Evolutionary conservation across 2,888 invertebrate genomes (phyloP), one percentile per base, ranked within the genome.

Genomic region (Gastracanthus pulcherrimus): DNA sequence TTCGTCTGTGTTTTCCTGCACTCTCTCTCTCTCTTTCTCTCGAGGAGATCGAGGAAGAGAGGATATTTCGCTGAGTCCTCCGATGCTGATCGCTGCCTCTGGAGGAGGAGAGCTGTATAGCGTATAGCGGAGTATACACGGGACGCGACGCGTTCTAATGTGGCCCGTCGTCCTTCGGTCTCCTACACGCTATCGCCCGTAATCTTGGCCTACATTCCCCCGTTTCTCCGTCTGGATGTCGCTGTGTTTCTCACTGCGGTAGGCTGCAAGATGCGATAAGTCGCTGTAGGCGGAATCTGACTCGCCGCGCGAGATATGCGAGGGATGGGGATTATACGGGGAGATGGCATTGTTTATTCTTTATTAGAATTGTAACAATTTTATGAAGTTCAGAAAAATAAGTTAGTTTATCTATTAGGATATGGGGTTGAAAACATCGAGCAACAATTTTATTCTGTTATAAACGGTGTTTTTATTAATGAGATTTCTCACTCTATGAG

Each of bases 121-220:
- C 3, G 7, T n/a, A 13, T 19, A 34, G 45, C 67, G 41, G 48
- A 75, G 48, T 75, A 66, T 29, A 72, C 31, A 51, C 6, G n/a
- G 34, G n/a, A n/a, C 62, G 45, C 34, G 16, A 31, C 41, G 23
- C 6, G 48, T 29, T 16, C 48, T 62, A 70, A 64, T 64, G 77
- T 36, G 34, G 29, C 13, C 34, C 29, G 16, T 58, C 29, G 13
- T 34, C 34, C 41, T 36, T 29, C 34, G 34, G 75, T 2, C 19
- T 26, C 58, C 2, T 26, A 58, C 26, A 13, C 26, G 13, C 58
- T 58, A 55, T 62, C 76, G 55, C 34, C n/a, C 4, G 79, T 34
- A 60, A 80, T 80, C 62, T 80, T 80, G 80, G 75, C 75, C 80
- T 80, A 80, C 36, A 80, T 80, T 69, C 6, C 51, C 26, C 45